Conservation (phyloP, 1,140 invertebrate species). For the Drosophila kanapiae region DNA sequence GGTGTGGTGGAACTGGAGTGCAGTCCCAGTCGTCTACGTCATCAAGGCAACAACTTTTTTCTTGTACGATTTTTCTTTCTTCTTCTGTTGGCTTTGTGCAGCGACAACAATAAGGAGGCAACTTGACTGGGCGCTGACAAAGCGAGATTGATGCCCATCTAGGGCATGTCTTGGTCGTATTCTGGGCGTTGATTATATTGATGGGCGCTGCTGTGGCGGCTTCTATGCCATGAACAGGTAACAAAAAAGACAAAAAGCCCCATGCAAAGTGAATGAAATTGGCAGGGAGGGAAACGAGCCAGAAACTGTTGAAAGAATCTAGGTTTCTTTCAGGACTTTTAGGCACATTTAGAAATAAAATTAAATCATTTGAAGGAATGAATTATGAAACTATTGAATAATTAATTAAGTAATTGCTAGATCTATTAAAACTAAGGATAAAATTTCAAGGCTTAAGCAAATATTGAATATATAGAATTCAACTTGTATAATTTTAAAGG, state of each 20-base stretch:
- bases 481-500: neutral
- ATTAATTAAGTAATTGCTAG: neutral
- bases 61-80: constrained; percentile 24
- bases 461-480: no score
- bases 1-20: constrained; percentile 57
- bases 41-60: constrained; percentile 63
- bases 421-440: no score
- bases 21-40: constrained; percentile 60
- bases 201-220: constrained; percentile 19
- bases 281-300: neutral
- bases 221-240: constrained; percentile 29
- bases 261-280: constrained; percentile 19
- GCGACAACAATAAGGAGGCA: constrained; percentile 68
- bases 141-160: constrained; percentile 73
- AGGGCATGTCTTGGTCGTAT: constrained; percentile 50
- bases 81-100: constrained; percentile 23
- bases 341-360: neutral
- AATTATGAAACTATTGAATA: neutral
- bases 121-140: constrained; percentile 77
- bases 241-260: constrained; percentile 32
- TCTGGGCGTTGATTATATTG: constrained; percentile 58
- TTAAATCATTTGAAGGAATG: neutral
- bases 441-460: no score
- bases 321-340: neutral
- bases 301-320: neutral